Percentiles rank a stretch among this genome's conserved stretches.
Conservation (phyloP, 2,888 invertebrate species). For the Augochlorella aurata region DNA sequence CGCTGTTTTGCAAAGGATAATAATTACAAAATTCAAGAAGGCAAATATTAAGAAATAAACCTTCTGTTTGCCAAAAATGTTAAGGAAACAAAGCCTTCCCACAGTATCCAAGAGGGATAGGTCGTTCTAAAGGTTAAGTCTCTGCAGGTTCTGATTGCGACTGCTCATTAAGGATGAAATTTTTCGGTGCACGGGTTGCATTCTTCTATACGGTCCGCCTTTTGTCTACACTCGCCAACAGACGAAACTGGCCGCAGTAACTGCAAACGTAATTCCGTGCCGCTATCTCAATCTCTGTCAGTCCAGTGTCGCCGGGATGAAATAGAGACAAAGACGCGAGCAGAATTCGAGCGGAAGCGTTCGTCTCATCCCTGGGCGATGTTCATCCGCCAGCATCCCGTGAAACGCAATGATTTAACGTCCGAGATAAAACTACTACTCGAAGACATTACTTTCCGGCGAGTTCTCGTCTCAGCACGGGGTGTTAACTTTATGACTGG, state of each 20-base stretch:
- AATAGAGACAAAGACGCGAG: conserved; percentile 19
- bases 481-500: conserved; percentile 19
- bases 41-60: too few relatives aligned
- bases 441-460: conserved; percentile 19
- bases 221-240: background rate
- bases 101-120: too few relatives aligned
- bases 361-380: conserved; percentile 12
- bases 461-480: conserved; percentile 13
- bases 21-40: too few relatives aligned
- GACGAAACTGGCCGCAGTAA: background rate
- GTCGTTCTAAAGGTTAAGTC: background rate
- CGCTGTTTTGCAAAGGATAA: too few relatives aligned
- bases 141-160: background rate
- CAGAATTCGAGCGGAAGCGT: conserved; percentile 16
- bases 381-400: conserved; percentile 33
- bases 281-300: conserved; percentile 22
- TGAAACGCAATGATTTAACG: conserved; percentile 39
- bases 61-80: too few relatives aligned
- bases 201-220: background rate
- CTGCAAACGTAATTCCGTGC: too few relatives aligned
- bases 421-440: conserved; percentile 32
- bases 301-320: background rate
- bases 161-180: background rate
- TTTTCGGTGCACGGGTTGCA: background rate
- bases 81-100: too few relatives aligned